Conservation (phyloP, 1,140 invertebrate species). For the Rhopalosiphum padi region DNA sequence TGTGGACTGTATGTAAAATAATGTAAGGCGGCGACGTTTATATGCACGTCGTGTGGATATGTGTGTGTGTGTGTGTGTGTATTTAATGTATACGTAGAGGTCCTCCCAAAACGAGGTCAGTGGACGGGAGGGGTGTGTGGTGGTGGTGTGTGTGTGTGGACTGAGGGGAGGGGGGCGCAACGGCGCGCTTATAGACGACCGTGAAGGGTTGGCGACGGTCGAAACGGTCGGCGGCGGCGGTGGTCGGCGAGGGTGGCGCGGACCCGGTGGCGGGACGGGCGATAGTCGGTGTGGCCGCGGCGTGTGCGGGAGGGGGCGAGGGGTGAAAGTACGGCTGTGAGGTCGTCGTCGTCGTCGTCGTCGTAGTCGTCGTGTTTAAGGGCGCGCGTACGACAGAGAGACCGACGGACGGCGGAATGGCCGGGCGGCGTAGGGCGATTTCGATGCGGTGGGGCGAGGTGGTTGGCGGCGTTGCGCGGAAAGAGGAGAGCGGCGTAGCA, state of each 20-base stretch:
- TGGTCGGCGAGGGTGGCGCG: background rate
- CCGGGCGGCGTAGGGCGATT: too few species aligned
- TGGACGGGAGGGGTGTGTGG: background rate
- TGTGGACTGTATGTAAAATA: background rate
- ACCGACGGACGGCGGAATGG: background rate
- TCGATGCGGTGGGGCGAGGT: too few species aligned
- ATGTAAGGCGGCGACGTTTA: background rate
- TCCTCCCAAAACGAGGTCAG: slow-evolving; percentile 27
- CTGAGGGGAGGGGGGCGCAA: background rate
- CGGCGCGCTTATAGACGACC: slow-evolving; percentile 12
- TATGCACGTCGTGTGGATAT: background rate
- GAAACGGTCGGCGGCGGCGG: background rate
- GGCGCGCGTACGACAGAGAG: background rate
- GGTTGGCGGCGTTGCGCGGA: background rate
- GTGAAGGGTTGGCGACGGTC: slow-evolving; percentile 7
- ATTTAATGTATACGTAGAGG: background rate
- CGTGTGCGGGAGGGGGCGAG: background rate
- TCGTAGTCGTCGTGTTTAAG: slow-evolving; percentile 12
- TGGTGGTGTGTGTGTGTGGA: background rate
- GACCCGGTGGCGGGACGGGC: background rate
- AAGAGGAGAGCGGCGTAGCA: background rate
- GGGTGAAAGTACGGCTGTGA: background rate
- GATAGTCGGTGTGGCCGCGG: too few species aligned
- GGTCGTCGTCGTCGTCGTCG: slow-evolving; percentile 19
- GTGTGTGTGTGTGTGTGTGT: too few species aligned